Evolutionary conservation across 2,797 vertebrate species (phyloP), one percentile per base, ranked within the genome.

Genomic region (Argya squamiceps): DNA sequence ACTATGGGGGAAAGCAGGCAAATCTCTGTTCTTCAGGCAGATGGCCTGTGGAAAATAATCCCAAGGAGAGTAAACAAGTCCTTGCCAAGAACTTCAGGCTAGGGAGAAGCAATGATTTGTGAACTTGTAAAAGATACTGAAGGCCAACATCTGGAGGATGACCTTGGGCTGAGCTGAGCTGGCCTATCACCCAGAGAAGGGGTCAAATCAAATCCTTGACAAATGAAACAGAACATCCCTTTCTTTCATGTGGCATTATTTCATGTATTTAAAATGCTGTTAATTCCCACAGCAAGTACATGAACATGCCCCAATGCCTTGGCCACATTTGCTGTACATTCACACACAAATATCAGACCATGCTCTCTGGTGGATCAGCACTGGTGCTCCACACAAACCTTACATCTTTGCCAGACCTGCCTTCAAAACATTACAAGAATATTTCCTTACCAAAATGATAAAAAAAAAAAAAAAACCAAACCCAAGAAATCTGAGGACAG

Each of bases 31-130:
- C 92, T 84, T 88, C 95, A 92, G 96, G 93, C 96, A 97, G 96
- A 96, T 95, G 96, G 93, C 96, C 92, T 1, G 52, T 85, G 95
- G 87, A 96, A 96, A 96, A 96, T 88, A 97, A 97, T 96, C 87
- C 92, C 5, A 73, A 92, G 89, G 84, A 92, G 89, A 94, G 84
- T 94, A 96, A 96, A 96, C 94, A 95, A 95, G 79, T 75, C 73
- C 76, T 41, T 97, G 91, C 89, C 93, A 96, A 96, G 87, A 89
- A 88, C 89, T 95, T 84, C 14, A 34, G 79, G 32, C 37, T 59
- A 30, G 18, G 30, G 62, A 93, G 65, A 94, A 89, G 50, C 78
- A 83, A 41, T 8, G 39, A 94, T 91, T 88, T 62, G 84, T 83
- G 76, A 92, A 93, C 75, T 80, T 67, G 43, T 67, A 62, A 71